A percentile compares a stretch with the other conserved stretches of the same genome.
These are phyloP conservation scores for Danio choprae DNA, from an alignment of 2,797 vertebrate species.

Conservation along the genomic window DNA sequence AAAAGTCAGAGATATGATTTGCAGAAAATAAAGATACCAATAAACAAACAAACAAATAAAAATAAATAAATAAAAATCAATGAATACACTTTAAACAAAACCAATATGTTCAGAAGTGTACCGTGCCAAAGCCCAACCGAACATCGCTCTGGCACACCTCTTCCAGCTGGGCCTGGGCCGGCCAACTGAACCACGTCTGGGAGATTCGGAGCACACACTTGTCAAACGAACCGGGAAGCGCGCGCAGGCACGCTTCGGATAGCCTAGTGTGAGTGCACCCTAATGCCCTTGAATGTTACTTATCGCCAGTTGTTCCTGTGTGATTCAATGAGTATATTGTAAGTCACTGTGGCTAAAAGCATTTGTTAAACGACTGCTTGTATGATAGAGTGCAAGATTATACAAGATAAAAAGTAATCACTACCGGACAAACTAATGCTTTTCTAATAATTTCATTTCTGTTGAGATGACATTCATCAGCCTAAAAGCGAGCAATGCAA, in stretches of 20 bases:
- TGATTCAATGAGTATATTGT: constrained; percentile 9
- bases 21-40: neutral
- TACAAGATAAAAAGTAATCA: constrained; percentile 24
- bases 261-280: neutral
- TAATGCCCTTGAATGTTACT: neutral
- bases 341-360: constrained; percentile 30
- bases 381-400: too few relatives aligned
- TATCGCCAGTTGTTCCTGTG: neutral
- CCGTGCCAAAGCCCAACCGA: too few relatives aligned
- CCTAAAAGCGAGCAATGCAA: neutral
- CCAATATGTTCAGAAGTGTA: too few relatives aligned
- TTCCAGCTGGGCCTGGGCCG: too few relatives aligned
- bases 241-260: too few relatives aligned
- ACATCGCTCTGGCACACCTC: too few relatives aligned
- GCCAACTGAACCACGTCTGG: too few relatives aligned
- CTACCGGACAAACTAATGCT: constrained; percentile 16
- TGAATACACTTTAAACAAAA: neutral
- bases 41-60: too few relatives aligned
- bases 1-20: neutral
- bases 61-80: too few relatives aligned
- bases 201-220: too few relatives aligned
- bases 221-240: too few relatives aligned
- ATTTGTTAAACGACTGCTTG: constrained; percentile 35
- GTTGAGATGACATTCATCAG: constrained; percentile 5
- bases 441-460: constrained; percentile 8